phyloP scores from a whole-genome alignment of 2,113 vertebrate genomes.

The Hipposideros armiger region DNA sequence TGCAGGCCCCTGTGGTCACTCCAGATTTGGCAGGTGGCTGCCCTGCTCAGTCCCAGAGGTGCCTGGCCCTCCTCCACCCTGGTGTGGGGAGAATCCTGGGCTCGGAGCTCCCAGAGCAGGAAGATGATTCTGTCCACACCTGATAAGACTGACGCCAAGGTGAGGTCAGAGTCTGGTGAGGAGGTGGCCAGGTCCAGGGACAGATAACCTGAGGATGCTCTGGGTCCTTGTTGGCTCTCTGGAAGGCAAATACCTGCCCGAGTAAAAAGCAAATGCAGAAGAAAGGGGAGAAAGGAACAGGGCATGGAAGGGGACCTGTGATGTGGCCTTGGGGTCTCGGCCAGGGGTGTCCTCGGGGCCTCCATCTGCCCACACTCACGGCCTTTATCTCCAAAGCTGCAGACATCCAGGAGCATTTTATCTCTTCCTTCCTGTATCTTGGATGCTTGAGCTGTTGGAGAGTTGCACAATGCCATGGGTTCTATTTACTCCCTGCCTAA shows the following conservation, averaged over 20 bases:
- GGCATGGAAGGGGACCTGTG: not conserved
- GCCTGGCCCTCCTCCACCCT: not conserved
- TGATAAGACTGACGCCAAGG: slow-evolving; percentile 81
- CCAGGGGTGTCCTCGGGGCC: not conserved
- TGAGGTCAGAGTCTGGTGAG: slow-evolving; percentile 71
- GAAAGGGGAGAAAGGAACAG: not conserved
- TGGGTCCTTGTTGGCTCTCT: not conserved
- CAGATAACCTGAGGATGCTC: slow-evolving; percentile 58
- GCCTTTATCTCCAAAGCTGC: slow-evolving; percentile 44
- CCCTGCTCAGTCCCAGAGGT: not conserved
- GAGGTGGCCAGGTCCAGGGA: not conserved
- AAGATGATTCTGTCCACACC: slow-evolving; percentile 67
- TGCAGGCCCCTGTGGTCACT: not conserved
- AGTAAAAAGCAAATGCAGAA: not conserved
- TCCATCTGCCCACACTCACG: not conserved
- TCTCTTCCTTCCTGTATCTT: not conserved
- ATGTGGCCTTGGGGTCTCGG: not conserved
- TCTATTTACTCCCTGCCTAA: not conserved
- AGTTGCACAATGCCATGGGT: not conserved
- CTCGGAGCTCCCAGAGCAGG: not conserved
- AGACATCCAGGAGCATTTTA: not conserved
- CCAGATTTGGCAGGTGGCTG: slow-evolving; percentile 33
- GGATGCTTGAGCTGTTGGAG: not conserved
- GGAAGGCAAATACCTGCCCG: slow-evolving; percentile 20
- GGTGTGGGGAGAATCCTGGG: not conserved